Evolutionary conservation across 2,113 vertebrate species (phyloP).

Genomic region (Notechis scutatus): DNA sequence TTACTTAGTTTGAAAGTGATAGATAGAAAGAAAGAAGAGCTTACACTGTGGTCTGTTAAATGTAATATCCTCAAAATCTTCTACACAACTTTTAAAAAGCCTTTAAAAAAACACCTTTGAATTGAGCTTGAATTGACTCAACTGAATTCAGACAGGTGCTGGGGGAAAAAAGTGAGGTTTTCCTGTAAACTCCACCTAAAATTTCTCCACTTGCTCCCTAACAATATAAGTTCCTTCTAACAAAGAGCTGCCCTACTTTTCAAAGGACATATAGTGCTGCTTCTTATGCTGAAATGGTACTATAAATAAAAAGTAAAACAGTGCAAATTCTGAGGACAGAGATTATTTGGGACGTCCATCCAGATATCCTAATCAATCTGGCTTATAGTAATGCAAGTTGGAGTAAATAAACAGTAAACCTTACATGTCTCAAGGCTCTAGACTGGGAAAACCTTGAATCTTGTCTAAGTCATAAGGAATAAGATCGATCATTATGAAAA

Average conservation of each 20-base stretch:
- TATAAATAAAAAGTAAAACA: constrained; percentile 20
- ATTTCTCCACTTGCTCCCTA: background rate
- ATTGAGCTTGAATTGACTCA: background rate
- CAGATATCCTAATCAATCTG: background rate
- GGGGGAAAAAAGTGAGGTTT: background rate
- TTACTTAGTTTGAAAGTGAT: background rate
- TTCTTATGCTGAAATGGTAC: background rate
- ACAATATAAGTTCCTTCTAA: constrained; percentile 8
- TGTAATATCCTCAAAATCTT: background rate
- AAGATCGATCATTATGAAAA: background rate
- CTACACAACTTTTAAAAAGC: background rate
- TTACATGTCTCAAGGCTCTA: background rate
- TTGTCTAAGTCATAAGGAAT: background rate
- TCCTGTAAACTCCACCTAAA: constrained; percentile 8
- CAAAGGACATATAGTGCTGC: background rate
- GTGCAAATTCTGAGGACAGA: background rate
- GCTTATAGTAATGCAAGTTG: background rate
- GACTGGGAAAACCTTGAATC: background rate
- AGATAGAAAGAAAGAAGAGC: background rate
- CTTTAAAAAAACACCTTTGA: background rate
- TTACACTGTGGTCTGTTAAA: background rate
- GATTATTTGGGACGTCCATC: background rate
- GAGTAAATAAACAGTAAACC: background rate
- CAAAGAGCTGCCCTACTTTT: constrained; percentile 13
- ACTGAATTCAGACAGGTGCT: background rate